Percentiles rank a stretch among this genome's conserved stretches.
phyloP scores from a whole-genome alignment of 35 echinoderm and acorn worm genomes.

The Apostichopus californicus region DNA sequence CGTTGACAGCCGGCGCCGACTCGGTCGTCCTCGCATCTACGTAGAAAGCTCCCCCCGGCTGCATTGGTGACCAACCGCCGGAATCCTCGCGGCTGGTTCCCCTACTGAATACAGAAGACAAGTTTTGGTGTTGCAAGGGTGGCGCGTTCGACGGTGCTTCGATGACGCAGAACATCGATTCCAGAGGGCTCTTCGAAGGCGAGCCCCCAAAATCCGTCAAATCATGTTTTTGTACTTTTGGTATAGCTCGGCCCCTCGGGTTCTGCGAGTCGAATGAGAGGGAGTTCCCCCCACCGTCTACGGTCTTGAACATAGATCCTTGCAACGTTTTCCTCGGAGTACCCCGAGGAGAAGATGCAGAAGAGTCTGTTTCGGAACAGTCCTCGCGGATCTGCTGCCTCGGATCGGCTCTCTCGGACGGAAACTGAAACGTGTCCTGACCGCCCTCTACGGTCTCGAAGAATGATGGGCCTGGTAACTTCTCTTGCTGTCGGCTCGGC shows the following conservation, averaged over 20 bases:
- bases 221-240: conserved; percentile 35
- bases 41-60: neutral
- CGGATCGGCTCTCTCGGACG: conserved; percentile 76
- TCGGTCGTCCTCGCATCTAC: neutral
- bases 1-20: neutral
- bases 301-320: conserved; percentile 68
- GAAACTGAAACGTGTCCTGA: conserved; percentile 79
- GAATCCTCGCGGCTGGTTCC: conserved; percentile 31
- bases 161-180: conserved; percentile 67
- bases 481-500: conserved; percentile 37
- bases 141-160: conserved; percentile 46
- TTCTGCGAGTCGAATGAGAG: conserved; percentile 74
- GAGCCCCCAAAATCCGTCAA: conserved; percentile 50
- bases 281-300: conserved; percentile 86
- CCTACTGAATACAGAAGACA: conserved; percentile 66
- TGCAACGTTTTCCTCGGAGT: conserved; percentile 2
- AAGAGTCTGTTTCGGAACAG: conserved; percentile 21
- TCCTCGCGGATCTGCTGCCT: neutral
- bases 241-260: conserved; percentile 35
- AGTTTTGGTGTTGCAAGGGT: conserved; percentile 24
- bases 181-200: conserved; percentile 57
- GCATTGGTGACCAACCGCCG: neutral
- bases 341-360: conserved; percentile 44
- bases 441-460: conserved; percentile 57
- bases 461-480: conserved; percentile 39